phyloP scores from a whole-genome alignment of 2,113 vertebrate species.

The Hassar affinis region DNA sequence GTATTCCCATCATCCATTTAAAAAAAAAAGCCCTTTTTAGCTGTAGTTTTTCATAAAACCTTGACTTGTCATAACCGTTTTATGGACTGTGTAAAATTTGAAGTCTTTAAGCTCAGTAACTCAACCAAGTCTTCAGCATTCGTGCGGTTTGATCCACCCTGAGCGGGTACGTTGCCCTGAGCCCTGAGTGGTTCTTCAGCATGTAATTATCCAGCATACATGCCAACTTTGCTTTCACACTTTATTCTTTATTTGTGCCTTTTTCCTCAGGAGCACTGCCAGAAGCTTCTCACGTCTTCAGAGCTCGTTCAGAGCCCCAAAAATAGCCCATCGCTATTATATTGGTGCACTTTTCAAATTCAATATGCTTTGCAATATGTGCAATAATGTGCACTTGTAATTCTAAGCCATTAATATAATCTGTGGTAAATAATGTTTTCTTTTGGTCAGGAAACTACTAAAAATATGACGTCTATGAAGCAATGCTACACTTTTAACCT shows the following conservation, averaged over 20 bases:
- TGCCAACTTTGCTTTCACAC: constrained; percentile 41
- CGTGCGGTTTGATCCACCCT: constrained; percentile 18
- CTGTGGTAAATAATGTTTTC: not conserved
- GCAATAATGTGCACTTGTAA: not conserved
- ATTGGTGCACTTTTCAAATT: not conserved
- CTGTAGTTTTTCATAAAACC: not conserved
- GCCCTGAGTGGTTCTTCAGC: constrained; percentile 19
- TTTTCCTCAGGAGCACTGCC: constrained; percentile 13
- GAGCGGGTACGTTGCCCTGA: constrained; percentile 17
- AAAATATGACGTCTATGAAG: not conserved
- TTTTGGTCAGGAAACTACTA: not conserved
- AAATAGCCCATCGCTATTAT: not conserved
- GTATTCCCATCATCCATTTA: not conserved
- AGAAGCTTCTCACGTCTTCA: constrained; percentile 14
- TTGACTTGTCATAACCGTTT: not conserved
- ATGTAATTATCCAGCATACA: constrained; percentile 30
- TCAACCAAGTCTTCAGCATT: not conserved
- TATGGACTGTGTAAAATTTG: constrained; percentile 1
- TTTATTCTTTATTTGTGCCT: constrained; percentile 27
- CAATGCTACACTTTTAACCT: not conserved
- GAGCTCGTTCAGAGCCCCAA: not conserved
- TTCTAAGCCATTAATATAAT: not conserved
- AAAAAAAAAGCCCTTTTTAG: not conserved
- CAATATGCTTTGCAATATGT: not conserved
- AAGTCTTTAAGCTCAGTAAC: not conserved